Conservation (phyloP, 2,113 vertebrate species). For the Mastomys coucha region DNA sequence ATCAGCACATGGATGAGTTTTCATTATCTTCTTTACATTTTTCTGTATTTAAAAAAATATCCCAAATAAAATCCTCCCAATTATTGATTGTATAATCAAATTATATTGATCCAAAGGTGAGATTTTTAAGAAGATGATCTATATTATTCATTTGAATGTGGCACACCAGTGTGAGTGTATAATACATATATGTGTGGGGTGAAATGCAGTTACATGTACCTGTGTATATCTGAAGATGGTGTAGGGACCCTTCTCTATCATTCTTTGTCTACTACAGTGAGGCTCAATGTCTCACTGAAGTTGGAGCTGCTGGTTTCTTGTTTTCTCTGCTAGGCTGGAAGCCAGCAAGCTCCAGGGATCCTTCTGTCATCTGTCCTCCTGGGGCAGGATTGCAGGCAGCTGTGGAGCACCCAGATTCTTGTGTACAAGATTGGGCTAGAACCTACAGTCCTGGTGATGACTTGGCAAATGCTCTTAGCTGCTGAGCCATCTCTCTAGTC, state of each 20-base stretch:
- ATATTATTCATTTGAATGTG: not conserved
- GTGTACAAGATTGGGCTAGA: not conserved
- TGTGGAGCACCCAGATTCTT: not conserved
- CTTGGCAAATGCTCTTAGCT: not conserved
- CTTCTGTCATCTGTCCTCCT: not conserved
- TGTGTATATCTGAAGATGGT: not conserved
- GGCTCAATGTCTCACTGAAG: not conserved
- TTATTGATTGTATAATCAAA: constrained; percentile 31
- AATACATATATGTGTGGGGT: not conserved
- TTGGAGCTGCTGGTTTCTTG: not conserved
- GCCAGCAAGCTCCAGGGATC: not conserved
- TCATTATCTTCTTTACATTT: not conserved
- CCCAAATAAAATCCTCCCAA: not conserved
- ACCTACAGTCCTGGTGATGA: no score
- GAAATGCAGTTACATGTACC: not conserved
- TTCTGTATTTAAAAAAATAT: not conserved
- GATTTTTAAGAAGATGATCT: not conserved
- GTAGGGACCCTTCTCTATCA: not conserved
- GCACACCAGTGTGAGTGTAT: no score
- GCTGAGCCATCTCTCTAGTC: not conserved
- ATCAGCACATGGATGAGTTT: not conserved
- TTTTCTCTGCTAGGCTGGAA: not conserved
- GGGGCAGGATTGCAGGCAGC: not conserved
- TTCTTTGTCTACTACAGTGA: not conserved
- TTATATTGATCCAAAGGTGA: not conserved